Base-by-base conservation (phyloP, 1,140 invertebrate species). In the Brachionus koreanus region DNA sequence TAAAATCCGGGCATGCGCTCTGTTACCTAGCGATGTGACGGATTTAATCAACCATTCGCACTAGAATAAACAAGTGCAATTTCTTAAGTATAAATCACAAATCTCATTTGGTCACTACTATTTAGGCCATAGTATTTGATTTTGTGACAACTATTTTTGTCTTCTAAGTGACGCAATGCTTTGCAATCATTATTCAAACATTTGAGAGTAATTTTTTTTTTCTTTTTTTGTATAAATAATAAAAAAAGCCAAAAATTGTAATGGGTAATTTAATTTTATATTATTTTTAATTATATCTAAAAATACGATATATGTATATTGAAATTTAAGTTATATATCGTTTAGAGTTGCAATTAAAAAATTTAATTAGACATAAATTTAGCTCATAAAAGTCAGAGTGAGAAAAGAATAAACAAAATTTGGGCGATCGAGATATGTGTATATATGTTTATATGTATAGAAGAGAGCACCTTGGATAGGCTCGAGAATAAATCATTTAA, bases 261-360 rank as follows among this genome's bases (percentile, higher is more conserved):
- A 69, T 69, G 65, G 65, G 65, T 69, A 69, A 69, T 69, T 69
- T 69, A 69, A 23, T 69, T 69, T 69, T 69, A 69, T 69, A 69
- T 69, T 69, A 37, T 19, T 37, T 69, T 69, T 69, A 69, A 69
- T 69, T 69, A 39, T 33, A 33, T 65, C 29, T 65, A 33, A 65
- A n/a, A 65, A 29, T 39, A 69, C 10, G 35, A 69, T 13, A 69
- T 69, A 57, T 57, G 19, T 57, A 49, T 49, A 49, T 49, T 13
- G 9, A 35, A 42, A 43, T 69, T 69, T 2, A 69, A 69, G 65
- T 39, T 69, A 57, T 57, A 16, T 46, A 19, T 69, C 35, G 33
- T 39, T 69, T 39, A 5, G 12, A 9, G 35, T 42, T 39, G 33
- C 37, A 19, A 39, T 39, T 69, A 37, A 69, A 69, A 65, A 69